Evolutionary conservation across 2,797 vertebrate genomes (phyloP), one percentile per base, ranked within the genome.

Genomic region (Zenarchopterus dispar): DNA sequence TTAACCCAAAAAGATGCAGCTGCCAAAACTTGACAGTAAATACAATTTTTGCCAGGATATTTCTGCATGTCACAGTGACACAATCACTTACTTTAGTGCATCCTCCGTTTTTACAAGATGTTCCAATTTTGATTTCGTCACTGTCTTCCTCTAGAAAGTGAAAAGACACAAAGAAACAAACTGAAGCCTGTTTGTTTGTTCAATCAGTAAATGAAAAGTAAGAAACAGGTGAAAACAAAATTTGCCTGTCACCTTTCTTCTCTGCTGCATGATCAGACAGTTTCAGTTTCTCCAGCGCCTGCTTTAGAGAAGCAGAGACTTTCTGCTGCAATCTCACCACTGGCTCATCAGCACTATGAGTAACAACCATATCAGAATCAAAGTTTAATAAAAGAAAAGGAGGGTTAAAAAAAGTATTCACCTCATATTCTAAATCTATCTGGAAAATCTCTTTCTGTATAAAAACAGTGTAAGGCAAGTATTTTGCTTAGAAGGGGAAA

Each of bases 211-310:
- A 7, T 31, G 8, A 18, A 41, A 65, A 36, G 15, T 10, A 45
- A 26, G 43, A 61, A 59, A 49, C 10, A 49, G 6, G 11, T 4
- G 1, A 50, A 22, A 4, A 56, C 49, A 44, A 21, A 48, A 8
- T 50, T 60, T 6, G 22, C 33, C 22, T 36, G 84, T 89, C 87
- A 97, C 97, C 97, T 87, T 94, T 94, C 63, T 90, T 91, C 42
- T 94, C 92, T 49, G 73, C 70, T 9, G 89, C 80, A 0, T 91
- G 95, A 72, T 95, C 94, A 5, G 95, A 93, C 17, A 98, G 84
- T 79, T 96, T 97, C 72, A 99, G 91, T 82, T 97, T 99, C 92
- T 97, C 98, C 48, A 99, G 93, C 19, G 97, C 95, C 88, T 97
- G 95, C 84, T 96, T 98, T 80, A 99, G 92, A 42, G 97, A 99